Conservation (phyloP, 2,113 vertebrate species). For the Tachycineta bicolor region DNA sequence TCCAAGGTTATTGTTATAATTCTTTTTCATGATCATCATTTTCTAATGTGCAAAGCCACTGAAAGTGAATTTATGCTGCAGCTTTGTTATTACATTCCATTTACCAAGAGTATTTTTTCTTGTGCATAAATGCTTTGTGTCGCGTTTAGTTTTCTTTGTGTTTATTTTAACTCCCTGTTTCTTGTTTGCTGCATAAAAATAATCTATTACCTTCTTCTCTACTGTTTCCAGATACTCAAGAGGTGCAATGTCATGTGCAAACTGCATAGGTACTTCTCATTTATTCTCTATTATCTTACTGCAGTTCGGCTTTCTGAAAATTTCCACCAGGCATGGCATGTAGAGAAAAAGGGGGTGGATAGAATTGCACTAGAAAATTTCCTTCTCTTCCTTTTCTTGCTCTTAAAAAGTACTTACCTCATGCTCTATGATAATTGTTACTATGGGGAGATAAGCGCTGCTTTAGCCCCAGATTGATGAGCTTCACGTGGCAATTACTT, state of each 20-base stretch:
- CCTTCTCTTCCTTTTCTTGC: background rate
- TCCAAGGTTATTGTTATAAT: background rate
- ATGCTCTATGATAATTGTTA: background rate
- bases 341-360: background rate
- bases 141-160: background rate
- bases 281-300: conserved; percentile 1
- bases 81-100: conserved; percentile 41
- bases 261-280: background rate
- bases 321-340: background rate
- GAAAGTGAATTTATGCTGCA: background rate
- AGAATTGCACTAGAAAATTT: background rate
- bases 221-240: background rate
- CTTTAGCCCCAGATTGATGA: conserved; percentile 21
- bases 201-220: conserved; percentile 30
- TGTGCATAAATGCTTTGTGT: background rate
- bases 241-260: conserved; percentile 20
- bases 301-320: background rate
- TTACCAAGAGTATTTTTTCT: conserved; percentile 12
- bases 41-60: conserved; percentile 20
- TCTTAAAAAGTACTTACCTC: background rate
- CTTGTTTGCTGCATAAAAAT: conserved; percentile 12
- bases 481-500: background rate
- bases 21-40: background rate
- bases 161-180: background rate
- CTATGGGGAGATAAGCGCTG: background rate